phyloP scores from a whole-genome alignment of 2,888 invertebrate genomes.

The Acleris sparsana region DNA sequence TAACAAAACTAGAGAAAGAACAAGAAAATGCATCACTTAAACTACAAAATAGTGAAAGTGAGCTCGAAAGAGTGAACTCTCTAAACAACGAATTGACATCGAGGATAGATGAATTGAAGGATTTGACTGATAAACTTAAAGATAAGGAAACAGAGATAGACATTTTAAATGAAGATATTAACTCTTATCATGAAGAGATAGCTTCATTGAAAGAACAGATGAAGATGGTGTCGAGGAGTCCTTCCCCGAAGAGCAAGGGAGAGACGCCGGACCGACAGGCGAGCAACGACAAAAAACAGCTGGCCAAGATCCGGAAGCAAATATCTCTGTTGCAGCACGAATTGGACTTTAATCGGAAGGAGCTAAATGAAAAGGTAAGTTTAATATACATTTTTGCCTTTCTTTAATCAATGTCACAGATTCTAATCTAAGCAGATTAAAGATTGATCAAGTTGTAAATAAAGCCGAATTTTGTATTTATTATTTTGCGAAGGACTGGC shows the following conservation, averaged over 20 bases:
- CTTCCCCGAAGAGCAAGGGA: conserved; percentile 84
- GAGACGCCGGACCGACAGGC: conserved; percentile 74
- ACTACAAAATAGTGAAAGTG: conserved; percentile 68
- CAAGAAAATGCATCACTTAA: conserved; percentile 72
- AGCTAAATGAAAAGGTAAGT: conserved; percentile 75
- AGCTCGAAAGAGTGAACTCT: conserved; percentile 65
- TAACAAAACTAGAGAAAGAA: conserved; percentile 74
- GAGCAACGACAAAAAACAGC: conserved; percentile 82
- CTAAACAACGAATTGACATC: conserved; percentile 67
- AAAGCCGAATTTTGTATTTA: no score
- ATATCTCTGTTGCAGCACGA: conserved; percentile 73
- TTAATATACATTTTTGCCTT: background rate
- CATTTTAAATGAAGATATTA: conserved; percentile 78
- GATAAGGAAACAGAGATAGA: conserved; percentile 83
- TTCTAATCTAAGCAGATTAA: no score
- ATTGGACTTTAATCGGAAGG: conserved; percentile 75
- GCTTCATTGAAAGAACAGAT: conserved; percentile 73
- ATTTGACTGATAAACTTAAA: conserved; percentile 70
- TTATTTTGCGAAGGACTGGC: no score
- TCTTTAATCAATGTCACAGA: no score
- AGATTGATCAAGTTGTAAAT: no score
- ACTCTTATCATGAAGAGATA: conserved; percentile 79
- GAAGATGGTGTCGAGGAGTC: conserved; percentile 76
- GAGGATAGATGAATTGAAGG: conserved; percentile 72
- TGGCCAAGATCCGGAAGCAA: conserved; percentile 79